These are phyloP conservation scores for Linyphia triangularis DNA, from an alignment of 2,888 invertebrate species.

Conservation along the genomic window DNA sequence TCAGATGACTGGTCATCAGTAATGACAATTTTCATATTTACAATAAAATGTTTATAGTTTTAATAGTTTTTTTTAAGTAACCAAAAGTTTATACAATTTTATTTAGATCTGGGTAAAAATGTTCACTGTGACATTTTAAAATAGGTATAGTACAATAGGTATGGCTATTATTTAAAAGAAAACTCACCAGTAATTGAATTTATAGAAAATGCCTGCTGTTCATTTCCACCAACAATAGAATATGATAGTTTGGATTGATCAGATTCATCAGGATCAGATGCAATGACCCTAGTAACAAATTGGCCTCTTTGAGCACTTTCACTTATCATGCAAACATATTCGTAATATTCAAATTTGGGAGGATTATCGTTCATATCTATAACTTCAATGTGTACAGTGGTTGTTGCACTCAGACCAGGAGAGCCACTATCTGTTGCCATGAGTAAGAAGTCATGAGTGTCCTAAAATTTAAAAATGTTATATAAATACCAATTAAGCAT, in stretches of 20 bases:
- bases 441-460: slow-evolving; percentile 89
- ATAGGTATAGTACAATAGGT: neutral
- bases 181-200: slow-evolving; percentile 78
- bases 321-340: slow-evolving; percentile 88
- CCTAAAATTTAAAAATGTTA: slow-evolving; percentile 32
- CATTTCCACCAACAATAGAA: slow-evolving; percentile 90
- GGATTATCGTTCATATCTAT: slow-evolving; percentile 94
- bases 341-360: slow-evolving; percentile 85
- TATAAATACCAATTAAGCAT: no score
- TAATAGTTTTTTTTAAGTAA: no score
- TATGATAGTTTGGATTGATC: slow-evolving; percentile 88
- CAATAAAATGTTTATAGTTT: no score
- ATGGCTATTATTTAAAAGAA: neutral
- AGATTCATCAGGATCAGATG: slow-evolving; percentile 89
- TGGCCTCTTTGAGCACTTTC: slow-evolving; percentile 91
- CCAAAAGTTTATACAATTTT: no score
- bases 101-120: no score
- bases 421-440: slow-evolving; percentile 90
- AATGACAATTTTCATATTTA: no score
- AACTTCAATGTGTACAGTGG: slow-evolving; percentile 90
- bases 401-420: slow-evolving; percentile 87
- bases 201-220: slow-evolving; percentile 80
- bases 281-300: slow-evolving; percentile 91
- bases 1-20: no score
- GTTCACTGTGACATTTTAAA: neutral